Conservation (phyloP, 2,888 invertebrate species). For the Physocephala rufipes region DNA sequence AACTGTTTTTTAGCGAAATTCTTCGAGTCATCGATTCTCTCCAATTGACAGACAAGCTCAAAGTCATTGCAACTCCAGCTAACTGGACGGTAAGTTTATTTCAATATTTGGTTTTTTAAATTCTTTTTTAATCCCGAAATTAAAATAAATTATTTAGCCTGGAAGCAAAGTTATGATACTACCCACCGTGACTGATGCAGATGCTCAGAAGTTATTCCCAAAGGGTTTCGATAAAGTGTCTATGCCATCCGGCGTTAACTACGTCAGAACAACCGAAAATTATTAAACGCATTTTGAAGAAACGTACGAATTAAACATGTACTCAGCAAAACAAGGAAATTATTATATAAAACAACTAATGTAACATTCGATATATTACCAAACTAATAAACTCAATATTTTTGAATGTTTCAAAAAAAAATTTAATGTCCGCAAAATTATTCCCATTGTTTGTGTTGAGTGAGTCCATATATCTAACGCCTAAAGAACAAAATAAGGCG, state of each 20-base stretch:
- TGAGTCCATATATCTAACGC: too few species aligned
- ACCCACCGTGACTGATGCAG: slow-evolving; percentile 74
- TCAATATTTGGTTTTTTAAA: background rate
- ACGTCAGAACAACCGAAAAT: slow-evolving; percentile 77
- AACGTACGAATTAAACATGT: background rate
- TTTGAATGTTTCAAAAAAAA: too few species aligned
- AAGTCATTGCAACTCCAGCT: slow-evolving; percentile 84
- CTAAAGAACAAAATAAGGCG: too few species aligned
- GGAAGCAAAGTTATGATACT: slow-evolving; percentile 84
- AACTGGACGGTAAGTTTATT: slow-evolving; percentile 78
- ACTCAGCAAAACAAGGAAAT: too few species aligned
- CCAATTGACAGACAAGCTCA: slow-evolving; percentile 76
- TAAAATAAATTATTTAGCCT: slow-evolving; percentile 63
- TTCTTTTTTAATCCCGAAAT: background rate
- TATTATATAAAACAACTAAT: too few species aligned
- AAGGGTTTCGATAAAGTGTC: slow-evolving; percentile 73
- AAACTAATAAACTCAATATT: too few species aligned
- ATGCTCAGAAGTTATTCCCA: slow-evolving; percentile 75
- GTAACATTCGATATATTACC: too few species aligned
- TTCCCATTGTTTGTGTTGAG: too few species aligned
- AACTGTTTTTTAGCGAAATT: slow-evolving; percentile 77
- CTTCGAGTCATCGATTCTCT: slow-evolving; percentile 84
- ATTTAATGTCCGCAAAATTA: too few species aligned
- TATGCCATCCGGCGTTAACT: slow-evolving; percentile 81
- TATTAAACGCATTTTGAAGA: slow-evolving; percentile 64